These are phyloP conservation scores for Corynorhinus townsendii DNA, from an alignment of 2,113 vertebrate species.

Conservation along the genomic window DNA sequence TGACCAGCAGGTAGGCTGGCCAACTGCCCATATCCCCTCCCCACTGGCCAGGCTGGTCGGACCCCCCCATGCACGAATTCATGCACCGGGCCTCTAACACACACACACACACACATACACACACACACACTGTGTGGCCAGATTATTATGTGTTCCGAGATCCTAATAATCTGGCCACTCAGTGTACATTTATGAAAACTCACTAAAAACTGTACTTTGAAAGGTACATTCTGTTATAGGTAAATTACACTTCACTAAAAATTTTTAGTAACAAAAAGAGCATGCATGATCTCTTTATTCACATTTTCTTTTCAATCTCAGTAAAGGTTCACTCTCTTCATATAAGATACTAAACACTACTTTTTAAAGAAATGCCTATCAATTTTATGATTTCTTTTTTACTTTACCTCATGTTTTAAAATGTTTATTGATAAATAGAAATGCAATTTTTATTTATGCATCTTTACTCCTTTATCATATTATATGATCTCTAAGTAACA, in stretches of 20 bases:
- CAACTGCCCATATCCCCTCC: too few species aligned
- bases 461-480: background rate
- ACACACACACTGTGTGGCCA: too few species aligned
- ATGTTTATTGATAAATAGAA: background rate
- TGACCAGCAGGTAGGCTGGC: too few species aligned
- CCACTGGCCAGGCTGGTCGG: too few species aligned
- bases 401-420: background rate
- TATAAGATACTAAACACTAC: background rate
- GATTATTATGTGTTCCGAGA: too few species aligned
- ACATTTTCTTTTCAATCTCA: background rate
- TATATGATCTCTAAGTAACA: background rate
- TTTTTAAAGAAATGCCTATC: background rate
- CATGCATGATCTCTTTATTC: background rate
- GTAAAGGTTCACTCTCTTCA: background rate
- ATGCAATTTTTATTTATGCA: conserved; percentile 10
- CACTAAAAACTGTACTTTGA: background rate
- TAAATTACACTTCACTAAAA: background rate
- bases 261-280: background rate
- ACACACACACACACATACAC: too few species aligned
- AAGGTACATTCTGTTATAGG: background rate
- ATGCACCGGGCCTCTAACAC: too few species aligned
- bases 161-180: too few species aligned
- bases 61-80: too few species aligned
- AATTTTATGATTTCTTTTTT: background rate
- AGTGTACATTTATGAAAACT: background rate